Percentiles rank a stretch among this genome's conserved stretches.
phyloP scores from a whole-genome alignment of 2,797 vertebrate species.

The Notoglanidium macrostoma region DNA sequence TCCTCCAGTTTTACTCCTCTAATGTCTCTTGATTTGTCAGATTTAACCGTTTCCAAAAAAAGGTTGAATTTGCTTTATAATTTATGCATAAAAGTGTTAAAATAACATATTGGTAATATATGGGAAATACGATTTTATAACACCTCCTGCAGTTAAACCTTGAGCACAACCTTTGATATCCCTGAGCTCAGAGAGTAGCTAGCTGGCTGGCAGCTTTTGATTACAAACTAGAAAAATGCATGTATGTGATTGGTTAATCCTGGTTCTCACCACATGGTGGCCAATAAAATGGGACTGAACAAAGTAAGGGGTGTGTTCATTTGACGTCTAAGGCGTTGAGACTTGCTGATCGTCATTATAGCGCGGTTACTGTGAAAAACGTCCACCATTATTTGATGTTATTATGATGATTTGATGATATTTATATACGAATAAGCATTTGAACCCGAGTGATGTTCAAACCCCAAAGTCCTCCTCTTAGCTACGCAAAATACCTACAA shows the following conservation, averaged over 20 bases:
- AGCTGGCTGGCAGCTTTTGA: background rate
- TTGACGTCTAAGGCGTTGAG: background rate
- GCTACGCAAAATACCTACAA: background rate
- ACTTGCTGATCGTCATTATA: background rate
- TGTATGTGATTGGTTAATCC: background rate
- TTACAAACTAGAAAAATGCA: background rate
- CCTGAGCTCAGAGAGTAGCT: background rate
- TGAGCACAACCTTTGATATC: background rate
- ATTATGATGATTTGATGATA: background rate
- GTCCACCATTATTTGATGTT: too few species aligned
- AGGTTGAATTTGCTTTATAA: background rate
- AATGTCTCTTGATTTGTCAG: background rate
- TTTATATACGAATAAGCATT: background rate
- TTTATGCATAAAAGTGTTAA: background rate
- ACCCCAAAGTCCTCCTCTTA: too few species aligned
- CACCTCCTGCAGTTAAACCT: background rate
- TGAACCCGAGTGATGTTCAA: background rate
- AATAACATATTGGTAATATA: background rate
- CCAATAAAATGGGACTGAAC: background rate
- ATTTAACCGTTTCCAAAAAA: too few species aligned
- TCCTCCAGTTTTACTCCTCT: too few species aligned
- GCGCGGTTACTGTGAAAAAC: background rate
- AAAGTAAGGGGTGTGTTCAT: background rate
- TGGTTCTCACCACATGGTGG: background rate
- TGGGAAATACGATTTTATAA: background rate